These are phyloP conservation scores for Indri indri DNA, from an alignment of 2,113 vertebrate genomes.

Conservation along the genomic window DNA sequence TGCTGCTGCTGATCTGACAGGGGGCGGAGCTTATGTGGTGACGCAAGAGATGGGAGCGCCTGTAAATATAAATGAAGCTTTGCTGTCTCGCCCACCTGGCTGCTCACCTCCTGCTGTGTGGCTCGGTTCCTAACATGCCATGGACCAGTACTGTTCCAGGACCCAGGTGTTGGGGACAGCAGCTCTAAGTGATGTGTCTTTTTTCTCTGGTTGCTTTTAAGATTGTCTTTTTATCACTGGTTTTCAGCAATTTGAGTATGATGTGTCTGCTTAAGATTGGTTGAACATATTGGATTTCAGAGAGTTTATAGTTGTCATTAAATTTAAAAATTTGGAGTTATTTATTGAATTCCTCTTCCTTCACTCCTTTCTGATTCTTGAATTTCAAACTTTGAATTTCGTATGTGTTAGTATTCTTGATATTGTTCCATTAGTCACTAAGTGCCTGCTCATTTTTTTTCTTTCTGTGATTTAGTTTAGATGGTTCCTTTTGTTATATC, in stretches of 20 bases:
- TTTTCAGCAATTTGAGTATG: constrained; percentile 4
- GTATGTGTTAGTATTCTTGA: background rate
- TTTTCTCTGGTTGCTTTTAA: background rate
- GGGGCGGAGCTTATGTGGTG: too few species aligned
- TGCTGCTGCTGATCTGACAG: too few species aligned
- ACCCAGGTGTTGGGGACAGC: too few species aligned
- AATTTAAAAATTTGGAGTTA: background rate
- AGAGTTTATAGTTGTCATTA: background rate
- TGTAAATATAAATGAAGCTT: too few species aligned
- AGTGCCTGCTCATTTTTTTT: background rate
- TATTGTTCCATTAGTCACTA: background rate
- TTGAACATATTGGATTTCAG: background rate
- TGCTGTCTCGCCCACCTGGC: too few species aligned
- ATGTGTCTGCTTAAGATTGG: background rate
- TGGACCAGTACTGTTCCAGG: too few species aligned
- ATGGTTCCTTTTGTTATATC: background rate
- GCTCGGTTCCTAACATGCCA: too few species aligned
- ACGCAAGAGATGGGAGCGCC: too few species aligned
- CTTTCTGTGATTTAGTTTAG: background rate
- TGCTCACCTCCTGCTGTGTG: too few species aligned
- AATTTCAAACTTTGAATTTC: constrained; percentile 15
- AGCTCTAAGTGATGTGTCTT: too few species aligned
- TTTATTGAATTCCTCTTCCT: background rate
- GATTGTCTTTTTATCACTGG: background rate
- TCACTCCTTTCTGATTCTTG: background rate